A percentile compares a stretch with the other conserved stretches of the same genome.
Conservation (phyloP, 2,113 vertebrate genomes). For the Typhlomys cinereus region DNA sequence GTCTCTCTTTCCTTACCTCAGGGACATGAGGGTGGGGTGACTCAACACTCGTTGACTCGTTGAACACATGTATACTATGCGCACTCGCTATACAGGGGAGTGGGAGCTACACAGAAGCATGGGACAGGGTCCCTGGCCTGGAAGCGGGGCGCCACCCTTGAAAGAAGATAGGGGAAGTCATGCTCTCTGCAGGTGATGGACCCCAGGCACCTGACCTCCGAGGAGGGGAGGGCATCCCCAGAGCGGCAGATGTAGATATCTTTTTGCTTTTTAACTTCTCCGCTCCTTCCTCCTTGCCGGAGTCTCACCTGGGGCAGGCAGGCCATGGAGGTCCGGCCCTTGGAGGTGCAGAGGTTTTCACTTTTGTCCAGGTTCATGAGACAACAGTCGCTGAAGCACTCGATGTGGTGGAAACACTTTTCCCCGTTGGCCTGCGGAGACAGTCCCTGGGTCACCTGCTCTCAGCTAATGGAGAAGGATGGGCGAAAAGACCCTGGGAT, state of each 20-base stretch:
- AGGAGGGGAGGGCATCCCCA: neutral
- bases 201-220: neutral
- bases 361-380: neutral
- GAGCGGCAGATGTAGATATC: neutral
- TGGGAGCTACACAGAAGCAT: neutral
- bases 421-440: neutral
- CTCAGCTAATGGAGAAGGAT: fast-evolving
- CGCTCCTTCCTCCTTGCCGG: neutral
- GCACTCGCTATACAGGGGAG: neutral
- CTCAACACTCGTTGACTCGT: neutral
- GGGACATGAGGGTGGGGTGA: neutral
- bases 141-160: neutral
- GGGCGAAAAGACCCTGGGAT: too few relatives aligned
- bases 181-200: neutral
- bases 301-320: slow-evolving; percentile 69
- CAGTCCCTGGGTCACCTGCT: neutral
- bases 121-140: neutral
- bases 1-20: neutral
- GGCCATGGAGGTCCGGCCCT: neutral
- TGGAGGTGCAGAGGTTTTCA: slow-evolving; percentile 3
- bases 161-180: too few relatives aligned
- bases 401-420: neutral
- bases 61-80: neutral
- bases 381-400: slow-evolving; percentile 62
- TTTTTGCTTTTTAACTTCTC: neutral